Base-by-base conservation (phyloP, 1,140 invertebrate species). In the Solenopsis fugax region DNA sequence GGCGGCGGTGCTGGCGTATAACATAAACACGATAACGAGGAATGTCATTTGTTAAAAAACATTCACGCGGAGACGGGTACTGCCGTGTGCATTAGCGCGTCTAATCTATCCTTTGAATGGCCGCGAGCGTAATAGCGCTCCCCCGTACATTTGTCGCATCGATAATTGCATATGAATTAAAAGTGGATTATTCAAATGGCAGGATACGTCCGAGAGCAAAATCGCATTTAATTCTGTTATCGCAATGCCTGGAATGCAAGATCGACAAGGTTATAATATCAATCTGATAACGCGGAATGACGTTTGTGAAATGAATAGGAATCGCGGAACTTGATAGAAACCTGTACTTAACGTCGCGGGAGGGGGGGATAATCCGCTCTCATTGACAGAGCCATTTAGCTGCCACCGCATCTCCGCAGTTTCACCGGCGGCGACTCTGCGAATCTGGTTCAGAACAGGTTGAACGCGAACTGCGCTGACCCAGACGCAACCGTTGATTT, bases 391-490 rank as follows among this genome's bases (percentile, higher is more conserved):
- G 85, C 88, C 18, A 69, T 72, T 89, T 86, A 86, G 41, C 56
- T 56, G 58, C 58, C 88, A 86, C 62, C 69, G 50, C 72, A 50
- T 21, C 62, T 2, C 50, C 21, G 9, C 52, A 29, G 45, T 72
- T 75, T 64, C 50, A 24, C n/a, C 69, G 48, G 29, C 81, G 85
- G 80, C 87, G 34, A 45, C 34, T 58, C 67, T 85, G 73, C 48
- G 64, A 45, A 64, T 85, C 91, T 84, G 76, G 75, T 84, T 87
- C 73, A n/a, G n/a, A 85, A 50, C 88, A 71, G 88, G 77, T 89
- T 84, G 64, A 60, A 73, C 77, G 50, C 45, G 48, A 50, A 24
- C 18, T 21, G 65, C 50, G 34, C 56, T 75, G 52, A 75, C 67
- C 65, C 75, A 85, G 69, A 48, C 48, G 56, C 12, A 29, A n/a